Evolutionary conservation across 2,888 invertebrate species (phyloP).

Genomic region (Capitulum mitella): DNA sequence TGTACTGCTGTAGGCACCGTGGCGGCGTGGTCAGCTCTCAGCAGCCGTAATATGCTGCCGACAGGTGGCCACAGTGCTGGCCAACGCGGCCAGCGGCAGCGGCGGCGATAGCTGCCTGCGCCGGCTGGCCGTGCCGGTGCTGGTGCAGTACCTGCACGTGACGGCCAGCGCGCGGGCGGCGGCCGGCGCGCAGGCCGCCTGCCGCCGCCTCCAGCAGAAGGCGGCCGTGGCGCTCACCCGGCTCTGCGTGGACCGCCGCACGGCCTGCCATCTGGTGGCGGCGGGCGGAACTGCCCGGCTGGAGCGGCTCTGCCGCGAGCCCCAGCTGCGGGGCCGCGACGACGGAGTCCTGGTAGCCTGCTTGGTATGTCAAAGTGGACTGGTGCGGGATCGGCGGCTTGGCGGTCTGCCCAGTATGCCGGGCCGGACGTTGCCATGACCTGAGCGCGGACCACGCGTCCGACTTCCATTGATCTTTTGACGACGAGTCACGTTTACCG

Average conservation of each 20-base stretch:
- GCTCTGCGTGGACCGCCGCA: neutral
- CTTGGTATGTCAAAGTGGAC: neutral
- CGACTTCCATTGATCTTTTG: too few relatives aligned
- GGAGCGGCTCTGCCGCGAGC: slow-evolving; percentile 9
- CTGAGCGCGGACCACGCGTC: too few relatives aligned
- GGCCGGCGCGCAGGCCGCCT: neutral
- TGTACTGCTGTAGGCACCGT: too few relatives aligned
- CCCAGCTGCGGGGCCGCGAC: neutral
- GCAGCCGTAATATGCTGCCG: too few relatives aligned
- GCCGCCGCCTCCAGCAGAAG: slow-evolving; percentile 5
- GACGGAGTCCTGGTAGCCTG: slow-evolving; percentile 5
- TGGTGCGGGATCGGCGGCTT: too few relatives aligned
- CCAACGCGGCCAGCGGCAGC: slow-evolving; percentile 70
- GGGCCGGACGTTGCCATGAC: too few relatives aligned
- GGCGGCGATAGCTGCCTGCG: slow-evolving; percentile 53
- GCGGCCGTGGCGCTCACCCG: neutral
- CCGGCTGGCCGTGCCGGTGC: neutral
- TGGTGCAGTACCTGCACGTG: slow-evolving; percentile 9
- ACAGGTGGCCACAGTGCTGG: slow-evolving; percentile 68
- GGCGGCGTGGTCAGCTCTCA: too few relatives aligned
- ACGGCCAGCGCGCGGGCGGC: neutral
- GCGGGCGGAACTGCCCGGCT: neutral
- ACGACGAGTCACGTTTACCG: too few relatives aligned
- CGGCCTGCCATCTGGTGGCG: slow-evolving; percentile 9
- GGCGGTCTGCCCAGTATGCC: too few relatives aligned